Evolutionary conservation across 1,140 invertebrate genomes (phyloP), one percentile per base, ranked within the genome.

Genomic region (Drosophila bocqueti): DNA sequence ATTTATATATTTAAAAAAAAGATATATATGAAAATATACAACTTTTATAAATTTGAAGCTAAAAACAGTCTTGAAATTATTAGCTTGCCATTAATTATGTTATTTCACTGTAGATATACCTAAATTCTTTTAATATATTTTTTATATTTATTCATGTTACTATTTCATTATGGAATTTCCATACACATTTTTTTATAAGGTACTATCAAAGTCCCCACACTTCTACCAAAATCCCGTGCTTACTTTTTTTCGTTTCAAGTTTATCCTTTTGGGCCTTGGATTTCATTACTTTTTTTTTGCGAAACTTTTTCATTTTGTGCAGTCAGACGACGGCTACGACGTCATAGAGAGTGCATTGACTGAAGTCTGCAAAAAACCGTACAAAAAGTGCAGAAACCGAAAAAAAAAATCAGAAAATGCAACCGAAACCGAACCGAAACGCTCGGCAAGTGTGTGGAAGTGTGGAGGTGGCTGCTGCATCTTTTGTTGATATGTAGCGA

Each of bases 281-380:
- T 86, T 86, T 80, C 66, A 80, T 87, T 66, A 77, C 78, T 79
- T 79, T 79, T 82, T 82, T 87, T 84, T 81, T 90, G 77, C 62
- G 64, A 89, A 89, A 90, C 81, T 89, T 89, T 89, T 90, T 89
- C 84, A 90, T 89, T 89, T 89, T 89, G 85, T 89, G 81, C 85
- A 90, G 85, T 89, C 85, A 89, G 81, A 90, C 85, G 85, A 77
- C 79, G 73, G 54, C 54, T 57, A 52, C 79, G 72, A 61, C 79
- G 79, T 90, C 85, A 85, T 89, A 91, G 85, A 89, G 84, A 89
- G 84, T 89, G 84, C 84, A 89, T 90, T 89, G 84, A 89, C 84
- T 89, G 84, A 89, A 84, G 84, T 79, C 84, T 85, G 66, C 60
- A 61, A 77, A 89, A 83, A 18, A 49, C 3, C 34, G 15, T 55